These are phyloP conservation scores for Cirrhinus molitorella DNA, from an alignment of 2,797 vertebrate genomes.

Conservation along the genomic window DNA sequence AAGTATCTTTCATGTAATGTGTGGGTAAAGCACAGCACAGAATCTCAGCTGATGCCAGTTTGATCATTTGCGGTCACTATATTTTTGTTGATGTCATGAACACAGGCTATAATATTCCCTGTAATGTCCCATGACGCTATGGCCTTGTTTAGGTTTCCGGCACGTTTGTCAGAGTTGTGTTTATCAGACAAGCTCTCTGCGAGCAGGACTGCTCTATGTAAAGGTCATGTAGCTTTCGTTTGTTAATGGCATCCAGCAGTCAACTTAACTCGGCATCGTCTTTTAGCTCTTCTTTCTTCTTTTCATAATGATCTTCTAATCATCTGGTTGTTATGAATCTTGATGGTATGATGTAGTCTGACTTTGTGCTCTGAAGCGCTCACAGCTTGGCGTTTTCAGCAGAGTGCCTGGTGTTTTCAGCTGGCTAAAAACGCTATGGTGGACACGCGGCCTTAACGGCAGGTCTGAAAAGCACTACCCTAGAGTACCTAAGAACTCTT, in stretches of 20 bases:
- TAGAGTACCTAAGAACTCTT: no score
- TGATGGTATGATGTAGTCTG: no score
- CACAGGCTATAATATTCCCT: background rate
- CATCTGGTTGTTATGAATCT: background rate
- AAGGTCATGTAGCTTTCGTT: no score
- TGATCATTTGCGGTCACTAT: constrained; percentile 3
- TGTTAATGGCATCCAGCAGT: background rate
- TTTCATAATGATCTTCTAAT: background rate
- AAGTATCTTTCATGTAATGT: background rate
- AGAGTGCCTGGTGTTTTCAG: no score
- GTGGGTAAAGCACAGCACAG: constrained; percentile 12
- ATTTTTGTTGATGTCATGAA: background rate
- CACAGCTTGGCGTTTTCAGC: no score
- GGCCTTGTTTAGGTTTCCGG: background rate
- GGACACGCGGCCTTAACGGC: no score
- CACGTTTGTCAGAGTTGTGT: background rate
- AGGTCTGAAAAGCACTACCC: no score
- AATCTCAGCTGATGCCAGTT: background rate
- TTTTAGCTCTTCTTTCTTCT: background rate
- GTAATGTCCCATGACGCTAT: background rate
- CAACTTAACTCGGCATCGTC: background rate
- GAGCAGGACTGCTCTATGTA: no score
- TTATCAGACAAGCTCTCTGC: background rate
- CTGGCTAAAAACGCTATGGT: no score
- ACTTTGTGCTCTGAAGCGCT: no score